Base-by-base conservation (phyloP, 2,113 vertebrate genomes). In the Nibea coibor region DNA sequence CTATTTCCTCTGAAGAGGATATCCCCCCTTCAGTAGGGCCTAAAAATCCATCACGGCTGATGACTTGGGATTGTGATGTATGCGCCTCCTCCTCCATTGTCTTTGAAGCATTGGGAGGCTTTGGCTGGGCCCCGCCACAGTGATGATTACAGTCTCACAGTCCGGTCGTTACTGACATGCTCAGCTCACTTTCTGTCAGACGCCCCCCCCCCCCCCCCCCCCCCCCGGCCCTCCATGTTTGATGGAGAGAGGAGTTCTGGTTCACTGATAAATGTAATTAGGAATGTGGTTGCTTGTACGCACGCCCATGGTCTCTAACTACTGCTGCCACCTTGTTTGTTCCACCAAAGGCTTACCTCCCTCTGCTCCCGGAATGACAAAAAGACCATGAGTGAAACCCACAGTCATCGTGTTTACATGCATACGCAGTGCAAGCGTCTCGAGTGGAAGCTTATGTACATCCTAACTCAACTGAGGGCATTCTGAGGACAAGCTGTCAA, bases 51-150 rank as follows among this genome's bases (percentile, higher is more conserved):
- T 92, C 87, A 91, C 57, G 51, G 81, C 70, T 72, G 74, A 88
- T 12, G 71, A 81, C 73, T 80, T 59, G 48, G 81, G 86, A 76
- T 79, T 65, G 67, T 82, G 83, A 85, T 80, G 65, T 76, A 72
- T 84, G 72, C 50, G 47, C 62, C 86, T 89, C 70, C 84, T 84
- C 84, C 82, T 74, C 82, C 69, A 88, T 90, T 92, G 93, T 93
- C 91, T 94, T 93, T 93, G 91, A 93, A 92, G 90, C 77, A n/a
- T 78, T 70, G 61, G 87, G 85, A 83, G 82, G 85, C 64, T 87
- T 81, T 62, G 79, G 75, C 87, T 74, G 68, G 59, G 76, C 72
- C 72, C 14, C 77, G 83, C 91, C 91, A 83, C 90, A 88, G 82
- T 87, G 87, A 86, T 93, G 92, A 94, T 87, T 93, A 87, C 86